Percentiles rank a stretch among this genome's conserved stretches.
Conservation (phyloP, 1,140 invertebrate genomes). For the Atta colombica region DNA sequence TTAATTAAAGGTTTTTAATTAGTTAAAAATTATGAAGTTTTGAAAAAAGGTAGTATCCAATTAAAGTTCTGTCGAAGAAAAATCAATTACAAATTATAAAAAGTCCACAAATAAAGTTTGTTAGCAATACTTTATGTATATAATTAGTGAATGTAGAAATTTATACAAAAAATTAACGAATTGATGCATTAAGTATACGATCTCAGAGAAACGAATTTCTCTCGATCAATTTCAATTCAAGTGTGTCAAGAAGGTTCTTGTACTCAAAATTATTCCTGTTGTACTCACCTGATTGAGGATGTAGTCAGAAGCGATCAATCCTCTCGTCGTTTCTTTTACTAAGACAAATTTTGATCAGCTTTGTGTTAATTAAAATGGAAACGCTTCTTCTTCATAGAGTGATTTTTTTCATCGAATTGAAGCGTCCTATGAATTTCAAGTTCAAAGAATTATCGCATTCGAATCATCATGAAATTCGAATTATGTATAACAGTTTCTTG, state of each 20-base stretch:
- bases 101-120: neutral
- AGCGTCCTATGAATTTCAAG: neutral
- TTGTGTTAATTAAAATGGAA: neutral
- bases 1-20: neutral
- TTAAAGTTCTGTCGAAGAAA: neutral
- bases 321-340: neutral
- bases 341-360: neutral
- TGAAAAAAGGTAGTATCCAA: neutral
- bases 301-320: neutral
- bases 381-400: neutral
- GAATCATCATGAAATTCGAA: neutral
- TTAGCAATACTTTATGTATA: neutral
- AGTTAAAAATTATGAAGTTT: neutral
- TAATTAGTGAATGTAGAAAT: neutral
- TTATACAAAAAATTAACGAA: constrained; percentile 1
- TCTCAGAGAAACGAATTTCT: neutral
- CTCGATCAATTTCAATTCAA: neutral
- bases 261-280: neutral
- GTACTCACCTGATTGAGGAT: neutral
- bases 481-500: neutral
- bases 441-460: neutral
- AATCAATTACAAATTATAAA: neutral
- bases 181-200: neutral
- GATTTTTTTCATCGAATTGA: neutral
- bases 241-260: neutral